phyloP scores from a whole-genome alignment of 1,140 invertebrate genomes.

The Dendroctonus ponderosae region DNA sequence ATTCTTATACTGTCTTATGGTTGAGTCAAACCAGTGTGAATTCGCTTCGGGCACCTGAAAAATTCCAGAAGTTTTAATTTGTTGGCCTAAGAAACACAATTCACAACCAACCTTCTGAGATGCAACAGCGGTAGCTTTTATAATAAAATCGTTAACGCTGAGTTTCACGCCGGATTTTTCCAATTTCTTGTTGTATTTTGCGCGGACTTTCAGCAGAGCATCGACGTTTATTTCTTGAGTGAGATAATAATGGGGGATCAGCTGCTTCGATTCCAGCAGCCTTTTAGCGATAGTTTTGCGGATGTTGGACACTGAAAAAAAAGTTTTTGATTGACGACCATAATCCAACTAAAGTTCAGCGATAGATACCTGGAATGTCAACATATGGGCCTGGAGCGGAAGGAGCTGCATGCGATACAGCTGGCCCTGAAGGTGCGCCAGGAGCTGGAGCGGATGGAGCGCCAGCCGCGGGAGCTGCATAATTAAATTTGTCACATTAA shows the following conservation, averaged over 20 bases:
- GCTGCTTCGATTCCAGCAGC: conserved; percentile 86
- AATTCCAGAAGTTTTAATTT: background rate
- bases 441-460: conserved; percentile 44
- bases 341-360: background rate
- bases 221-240: conserved; percentile 40
- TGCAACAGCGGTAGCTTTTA: conserved; percentile 92
- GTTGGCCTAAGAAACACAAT: background rate
- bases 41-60: conserved; percentile 87
- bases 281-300: conserved; percentile 89
- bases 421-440: conserved; percentile 44
- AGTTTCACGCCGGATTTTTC: conserved; percentile 41
- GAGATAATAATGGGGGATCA: conserved; percentile 82
- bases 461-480: background rate
- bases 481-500: background rate
- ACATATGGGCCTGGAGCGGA: conserved; percentile 55
- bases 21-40: conserved; percentile 88
- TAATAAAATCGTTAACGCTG: conserved; percentile 69
- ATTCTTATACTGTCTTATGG: conserved; percentile 69
- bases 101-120: conserved; percentile 64
- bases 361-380: conserved; percentile 67
- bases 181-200: conserved; percentile 41
- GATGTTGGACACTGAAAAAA: conserved; percentile 72
- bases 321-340: background rate
- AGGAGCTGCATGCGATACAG: conserved; percentile 51
- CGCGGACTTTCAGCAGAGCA: conserved; percentile 38